These are phyloP conservation scores for Diorhabda carinulata DNA, from an alignment of 1,140 invertebrate genomes.

Conservation along the genomic window DNA sequence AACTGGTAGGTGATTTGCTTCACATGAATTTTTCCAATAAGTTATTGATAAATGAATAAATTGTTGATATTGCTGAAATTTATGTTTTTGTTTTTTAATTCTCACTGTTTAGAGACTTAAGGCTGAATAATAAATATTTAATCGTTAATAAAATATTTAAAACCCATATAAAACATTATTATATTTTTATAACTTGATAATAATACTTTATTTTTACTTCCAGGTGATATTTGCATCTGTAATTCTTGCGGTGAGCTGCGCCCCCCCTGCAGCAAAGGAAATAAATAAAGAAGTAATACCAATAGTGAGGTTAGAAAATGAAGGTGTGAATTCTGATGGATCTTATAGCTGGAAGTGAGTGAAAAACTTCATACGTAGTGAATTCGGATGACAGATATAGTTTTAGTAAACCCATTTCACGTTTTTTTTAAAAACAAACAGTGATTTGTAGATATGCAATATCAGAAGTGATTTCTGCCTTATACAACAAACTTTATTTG, in stretches of 20 bases:
- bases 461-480: too few relatives aligned
- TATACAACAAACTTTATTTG: too few relatives aligned
- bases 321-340: conserved; percentile 26
- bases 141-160: too few relatives aligned
- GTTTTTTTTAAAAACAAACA: too few relatives aligned
- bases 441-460: too few relatives aligned
- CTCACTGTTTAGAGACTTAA: not conserved
- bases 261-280: not conserved
- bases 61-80: not conserved
- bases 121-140: not conserved
- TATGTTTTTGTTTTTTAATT: not conserved
- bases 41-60: not conserved
- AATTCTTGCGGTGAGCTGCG: conserved; percentile 4
- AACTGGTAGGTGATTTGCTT: conserved; percentile 6
- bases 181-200: too few relatives aligned
- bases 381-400: too few relatives aligned
- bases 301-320: conserved; percentile 23
- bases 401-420: too few relatives aligned
- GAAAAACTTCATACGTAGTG: not conserved
- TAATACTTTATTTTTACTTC: not conserved
- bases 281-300: conserved; percentile 17
- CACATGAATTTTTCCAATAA: too few relatives aligned
- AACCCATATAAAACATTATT: too few relatives aligned
- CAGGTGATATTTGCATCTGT: not conserved
- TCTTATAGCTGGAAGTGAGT: conserved; percentile 26